Conservation (phyloP, 2,797 vertebrate species). For the Otolemur crassicaudatus region DNA sequence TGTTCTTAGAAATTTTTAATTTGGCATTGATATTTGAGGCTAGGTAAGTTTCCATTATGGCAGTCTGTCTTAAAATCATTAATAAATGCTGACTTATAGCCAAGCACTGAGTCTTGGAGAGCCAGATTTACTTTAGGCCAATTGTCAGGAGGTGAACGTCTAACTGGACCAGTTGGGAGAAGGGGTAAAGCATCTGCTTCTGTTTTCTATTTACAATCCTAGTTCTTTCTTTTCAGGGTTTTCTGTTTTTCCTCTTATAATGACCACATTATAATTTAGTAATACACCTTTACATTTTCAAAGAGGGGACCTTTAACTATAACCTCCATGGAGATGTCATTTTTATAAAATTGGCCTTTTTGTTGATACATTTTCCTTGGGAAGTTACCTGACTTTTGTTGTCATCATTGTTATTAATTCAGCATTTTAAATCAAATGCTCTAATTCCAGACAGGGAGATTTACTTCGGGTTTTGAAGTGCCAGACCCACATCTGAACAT, state of each 20-base stretch:
- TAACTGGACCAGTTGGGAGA: background rate
- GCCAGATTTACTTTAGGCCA: background rate
- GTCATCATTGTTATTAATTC: background rate
- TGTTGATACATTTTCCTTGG: background rate
- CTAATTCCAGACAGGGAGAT: conserved; percentile 15
- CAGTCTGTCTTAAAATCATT: background rate
- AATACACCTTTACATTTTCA: conserved; percentile 60
- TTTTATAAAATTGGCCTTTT: conserved; percentile 37
- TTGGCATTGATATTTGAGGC: conserved; percentile 24
- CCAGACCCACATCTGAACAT: conserved; percentile 9
- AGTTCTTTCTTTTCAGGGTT: conserved; percentile 43
- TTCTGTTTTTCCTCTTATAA: conserved; percentile 50
- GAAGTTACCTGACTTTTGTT: background rate
- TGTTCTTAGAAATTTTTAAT: conserved; percentile 11
- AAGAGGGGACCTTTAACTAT: conserved; percentile 11
- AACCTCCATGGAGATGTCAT: background rate
- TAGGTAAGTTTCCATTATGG: background rate
- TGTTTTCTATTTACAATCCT: background rate
- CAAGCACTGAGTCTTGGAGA: background rate
- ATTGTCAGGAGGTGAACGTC: background rate
- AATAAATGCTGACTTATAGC: conserved; percentile 3
- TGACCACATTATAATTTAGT: conserved; percentile 24
- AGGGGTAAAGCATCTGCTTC: background rate
- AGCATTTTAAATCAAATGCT: conserved; percentile 40
- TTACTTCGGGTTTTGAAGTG: conserved; percentile 13